Base-by-base conservation (phyloP, 37 sponge, comb jelly and placozoan genomes). In the Geodia barretti region DNA sequence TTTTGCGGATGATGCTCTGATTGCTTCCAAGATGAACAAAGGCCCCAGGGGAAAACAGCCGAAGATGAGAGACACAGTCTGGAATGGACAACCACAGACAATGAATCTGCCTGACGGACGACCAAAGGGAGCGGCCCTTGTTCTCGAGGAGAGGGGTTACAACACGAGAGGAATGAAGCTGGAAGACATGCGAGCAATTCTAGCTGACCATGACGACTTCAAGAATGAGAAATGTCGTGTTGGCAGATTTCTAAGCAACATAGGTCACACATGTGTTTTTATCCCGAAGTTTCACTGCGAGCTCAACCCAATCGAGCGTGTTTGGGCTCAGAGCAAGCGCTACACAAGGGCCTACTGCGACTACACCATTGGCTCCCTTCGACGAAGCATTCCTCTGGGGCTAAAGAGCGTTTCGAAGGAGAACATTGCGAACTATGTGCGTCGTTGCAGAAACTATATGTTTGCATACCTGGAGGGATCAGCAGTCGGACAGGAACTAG, bases 251-350 rank as follows among this genome's bases (percentile, higher is more conserved):
- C 64, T 77, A 20, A 29, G 23, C 7, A 35, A 25, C 9, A 77
- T 8, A 36, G 78, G 66, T 3, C 64, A 64, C 64, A 64, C 21
- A 23, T 39, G n/a, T 24, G 26, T 77, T 39, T 77, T 77, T 28
- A 24, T 77, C 1, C 64, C 78, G 0, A 77, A 77, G 66, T 77
- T 77, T n/a, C 78, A 77, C 26, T 77, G 78, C 38, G 78, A 77
- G 64, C 66, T 77, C 1, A 77, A 77, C 36, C 30, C 30, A 2
- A 77, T 77, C 8, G 78, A 77, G 24, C 36, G 64, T 11, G 63
- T 62, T n/a, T 77, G 78, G 78, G 37, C 42, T 3, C 78, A 77
- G 9, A 39, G 39, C 35, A 77, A 77, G 38, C 66, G 78, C 14
- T 74, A 74, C 41, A 77, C 78, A 34, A 20, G 78, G 2, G 39